Evolutionary conservation across 2,888 invertebrate genomes (phyloP).

Genomic region (Lasius platythorax): DNA sequence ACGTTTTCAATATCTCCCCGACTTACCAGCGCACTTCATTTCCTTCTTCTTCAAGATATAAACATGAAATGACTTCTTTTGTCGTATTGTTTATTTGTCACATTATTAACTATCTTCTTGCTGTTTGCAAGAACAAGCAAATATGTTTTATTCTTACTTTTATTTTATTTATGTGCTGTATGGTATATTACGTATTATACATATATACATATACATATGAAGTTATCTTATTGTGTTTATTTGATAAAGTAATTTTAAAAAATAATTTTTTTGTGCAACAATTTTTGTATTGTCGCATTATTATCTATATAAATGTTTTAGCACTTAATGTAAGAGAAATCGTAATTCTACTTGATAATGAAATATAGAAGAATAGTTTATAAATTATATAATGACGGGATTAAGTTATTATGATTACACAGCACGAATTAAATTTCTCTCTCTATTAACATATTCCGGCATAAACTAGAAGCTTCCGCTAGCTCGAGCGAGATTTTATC

Average conservation of each 20-base stretch:
- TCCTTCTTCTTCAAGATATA: not conserved
- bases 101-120: not conserved
- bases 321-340: not conserved
- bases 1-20: conserved; percentile 62
- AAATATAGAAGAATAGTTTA: not conserved
- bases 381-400: conserved; percentile 27
- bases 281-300: not conserved
- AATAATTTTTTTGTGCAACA: not conserved
- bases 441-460: conserved; percentile 35
- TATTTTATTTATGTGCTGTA: not conserved
- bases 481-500: conserved; percentile 43
- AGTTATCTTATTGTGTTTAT: not conserved
- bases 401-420: conserved; percentile 31
- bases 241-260: not conserved
- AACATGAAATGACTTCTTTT: conserved; percentile 1
- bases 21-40: not conserved
- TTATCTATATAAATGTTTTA: not conserved
- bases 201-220: not conserved
- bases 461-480: conserved; percentile 30
- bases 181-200: not conserved
- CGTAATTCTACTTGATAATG: not conserved
- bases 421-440: conserved; percentile 39
- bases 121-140: not conserved
- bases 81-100: not conserved
- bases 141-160: not conserved